A percentile compares a stretch with the other conserved stretches of the same genome.
Evolutionary conservation across 2,113 vertebrate species (phyloP).

Genomic region (Pleuronectes platessa): DNA sequence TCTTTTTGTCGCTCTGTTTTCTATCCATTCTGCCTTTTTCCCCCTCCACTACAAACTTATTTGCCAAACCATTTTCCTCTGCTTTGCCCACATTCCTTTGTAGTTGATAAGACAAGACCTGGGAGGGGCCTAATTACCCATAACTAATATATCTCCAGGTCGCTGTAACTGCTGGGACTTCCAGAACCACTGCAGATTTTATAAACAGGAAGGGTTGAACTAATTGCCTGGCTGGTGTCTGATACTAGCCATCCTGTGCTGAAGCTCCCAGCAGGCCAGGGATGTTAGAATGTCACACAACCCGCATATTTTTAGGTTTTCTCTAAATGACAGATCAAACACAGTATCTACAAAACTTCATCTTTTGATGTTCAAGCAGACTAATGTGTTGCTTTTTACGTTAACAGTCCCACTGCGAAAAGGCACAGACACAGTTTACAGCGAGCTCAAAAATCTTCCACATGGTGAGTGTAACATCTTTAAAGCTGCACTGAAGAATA

Average conservation of each 20-base stretch:
- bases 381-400: conserved; percentile 45
- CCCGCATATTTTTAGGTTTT: conserved; percentile 34
- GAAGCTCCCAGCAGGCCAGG: background rate
- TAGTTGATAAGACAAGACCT: conserved; percentile 73
- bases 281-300: conserved; percentile 27
- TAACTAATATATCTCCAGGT: conserved; percentile 65
- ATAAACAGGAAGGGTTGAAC: conserved; percentile 83
- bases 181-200: conserved; percentile 27
- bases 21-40: background rate
- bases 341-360: conserved; percentile 22
- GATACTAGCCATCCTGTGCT: conserved; percentile 29
- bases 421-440: conserved; percentile 85
- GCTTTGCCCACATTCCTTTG: conserved; percentile 51
- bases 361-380: conserved; percentile 44
- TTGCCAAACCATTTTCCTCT: conserved; percentile 3
- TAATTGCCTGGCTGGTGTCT: conserved; percentile 51
- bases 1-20: background rate
- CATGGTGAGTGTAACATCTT: conserved; percentile 70
- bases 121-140: conserved; percentile 77
- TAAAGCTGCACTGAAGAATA: background rate
- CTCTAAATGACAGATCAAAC: conserved; percentile 24
- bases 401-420: conserved; percentile 74
- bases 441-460: conserved; percentile 78
- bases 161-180: conserved; percentile 52
- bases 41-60: background rate